Conservation (phyloP, 2,797 vertebrate genomes). For the Champsocephalus gunnari region DNA sequence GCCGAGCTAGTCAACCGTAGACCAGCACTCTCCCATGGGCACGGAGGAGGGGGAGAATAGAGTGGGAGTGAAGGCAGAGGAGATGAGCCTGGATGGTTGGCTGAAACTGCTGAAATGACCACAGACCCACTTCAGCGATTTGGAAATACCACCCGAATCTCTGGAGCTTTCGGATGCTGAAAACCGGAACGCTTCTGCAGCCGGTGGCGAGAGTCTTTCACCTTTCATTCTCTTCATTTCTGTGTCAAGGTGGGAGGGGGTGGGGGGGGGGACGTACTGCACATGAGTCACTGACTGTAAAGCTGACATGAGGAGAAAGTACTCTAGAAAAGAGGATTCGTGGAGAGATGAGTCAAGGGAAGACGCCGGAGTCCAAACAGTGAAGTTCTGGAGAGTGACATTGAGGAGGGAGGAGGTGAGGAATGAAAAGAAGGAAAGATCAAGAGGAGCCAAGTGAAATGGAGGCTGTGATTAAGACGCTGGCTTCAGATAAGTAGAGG, state of each 20-base stretch:
- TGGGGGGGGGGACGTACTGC: neutral
- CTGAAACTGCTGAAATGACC: conserved; percentile 68
- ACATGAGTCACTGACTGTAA: conserved; percentile 42
- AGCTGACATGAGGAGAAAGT: conserved; percentile 32
- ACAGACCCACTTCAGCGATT: conserved; percentile 61
- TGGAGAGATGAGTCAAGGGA: conserved; percentile 48
- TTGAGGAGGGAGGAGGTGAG: conserved; percentile 39
- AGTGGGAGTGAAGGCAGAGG: conserved; percentile 55
- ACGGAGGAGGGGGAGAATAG: conserved; percentile 21
- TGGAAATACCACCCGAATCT: conserved; percentile 66
- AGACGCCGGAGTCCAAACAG: conserved; percentile 24
- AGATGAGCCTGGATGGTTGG: conserved; percentile 69
- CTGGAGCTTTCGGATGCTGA: conserved; percentile 56
- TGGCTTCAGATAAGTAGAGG: conserved; percentile 68
- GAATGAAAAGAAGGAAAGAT: conserved; percentile 24
- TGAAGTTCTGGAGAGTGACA: conserved; percentile 25
- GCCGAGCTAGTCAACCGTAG: conserved; percentile 68
- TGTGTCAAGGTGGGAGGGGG: neutral
- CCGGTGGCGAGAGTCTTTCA: conserved; percentile 1
- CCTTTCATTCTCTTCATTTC: conserved; percentile 35
- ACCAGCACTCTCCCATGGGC: conserved; percentile 61
- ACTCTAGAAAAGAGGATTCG: conserved; percentile 38
- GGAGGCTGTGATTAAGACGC: conserved; percentile 77
- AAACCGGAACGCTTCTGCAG: conserved; percentile 12
- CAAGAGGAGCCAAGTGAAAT: conserved; percentile 65